Base-by-base conservation (phyloP, 2,888 invertebrate genomes). In the Idaea straminata region DNA sequence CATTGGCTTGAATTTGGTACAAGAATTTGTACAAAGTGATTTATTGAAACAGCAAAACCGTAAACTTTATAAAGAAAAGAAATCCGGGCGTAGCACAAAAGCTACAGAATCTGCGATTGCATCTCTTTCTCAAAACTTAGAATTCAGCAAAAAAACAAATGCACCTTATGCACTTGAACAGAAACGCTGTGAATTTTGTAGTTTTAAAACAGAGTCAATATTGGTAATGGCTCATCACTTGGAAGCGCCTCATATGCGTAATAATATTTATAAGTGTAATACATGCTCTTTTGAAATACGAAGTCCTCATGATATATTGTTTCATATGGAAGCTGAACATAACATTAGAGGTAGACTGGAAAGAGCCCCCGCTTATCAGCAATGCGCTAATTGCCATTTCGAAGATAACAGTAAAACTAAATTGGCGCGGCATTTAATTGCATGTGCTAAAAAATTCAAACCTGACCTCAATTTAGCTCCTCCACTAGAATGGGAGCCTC, bases 401-500 rank as follows among this genome's bases (percentile, higher is more conserved):
- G 99, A 99, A 86, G 98, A 98, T 80, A 98, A 98, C 83, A 97
- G 97, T 74, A 98, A 98, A 91, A 97, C 97, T 60, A 98, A 98
- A 88, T 91, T 98, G 76, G 97, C 96, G 0, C 94, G 98, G 64
- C 99, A 99, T 93, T 94, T 97, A 76, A 95, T 97, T 64, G 97
- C 97, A 7, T 99, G 99, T 88, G 95, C 96, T 68, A 98, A 98
- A 86, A 97, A 98, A 84, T 98, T 97, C 89, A 96, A 97, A 85
- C 96, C 98, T 0, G 98, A 98, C 77, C 94, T 96, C 69, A 99
- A 99, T 87, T 91, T 97, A 73, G 96, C 96, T 72, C 98, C 98
- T 2, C 97, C 98, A 1, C 89, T 96, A 4, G 98, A 98, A 81
- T 98, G 98, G 97, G 98, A 98, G 81, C 98, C 98, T 4, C 98